phyloP scores from a whole-genome alignment of 53 echinoderm and acorn worm species.

The Echinometra lucunter region DNA sequence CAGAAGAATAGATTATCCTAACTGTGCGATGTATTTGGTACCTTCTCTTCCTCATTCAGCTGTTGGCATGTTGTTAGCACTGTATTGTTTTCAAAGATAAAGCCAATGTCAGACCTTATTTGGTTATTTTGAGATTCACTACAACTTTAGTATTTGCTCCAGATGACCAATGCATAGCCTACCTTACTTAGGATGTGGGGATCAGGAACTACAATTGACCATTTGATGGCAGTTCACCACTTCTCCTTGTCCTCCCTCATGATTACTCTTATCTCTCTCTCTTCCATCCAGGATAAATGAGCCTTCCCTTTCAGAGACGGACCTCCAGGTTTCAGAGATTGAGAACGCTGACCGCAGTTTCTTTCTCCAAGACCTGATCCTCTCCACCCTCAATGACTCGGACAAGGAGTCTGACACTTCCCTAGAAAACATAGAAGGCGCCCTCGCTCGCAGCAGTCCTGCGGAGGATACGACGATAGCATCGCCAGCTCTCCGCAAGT shows the following conservation, averaged over 20 bases:
- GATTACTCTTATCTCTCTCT: not conserved
- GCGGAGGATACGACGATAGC: constrained; percentile 64
- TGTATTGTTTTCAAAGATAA: too few relatives aligned
- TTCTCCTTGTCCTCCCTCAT: not conserved
- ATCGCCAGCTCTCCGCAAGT: constrained; percentile 84
- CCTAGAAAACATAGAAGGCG: constrained; percentile 72
- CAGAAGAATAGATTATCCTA: too few relatives aligned
- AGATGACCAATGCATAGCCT: too few relatives aligned
- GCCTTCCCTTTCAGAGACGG: constrained; percentile 87
- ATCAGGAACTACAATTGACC: not conserved
- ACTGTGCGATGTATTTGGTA: too few relatives aligned
- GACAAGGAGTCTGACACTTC: constrained; percentile 81
- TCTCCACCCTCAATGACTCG: constrained; percentile 97
- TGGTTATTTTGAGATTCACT: too few relatives aligned
- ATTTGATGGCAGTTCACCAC: not conserved
- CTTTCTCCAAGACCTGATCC: constrained; percentile 98
- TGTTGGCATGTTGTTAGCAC: too few relatives aligned
- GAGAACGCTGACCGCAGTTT: constrained; percentile 99
- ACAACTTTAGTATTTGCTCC: too few relatives aligned
- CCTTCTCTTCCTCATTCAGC: too few relatives aligned
- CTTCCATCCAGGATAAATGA: constrained; percentile 88
- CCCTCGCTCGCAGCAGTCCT: constrained; percentile 71
- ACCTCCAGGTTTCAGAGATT: constrained; percentile 89
- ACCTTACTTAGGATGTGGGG: too few relatives aligned
- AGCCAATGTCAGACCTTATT: too few relatives aligned